Evolutionary conservation across 2,113 vertebrate species (phyloP).

Genomic region (Podocnemis expansa): DNA sequence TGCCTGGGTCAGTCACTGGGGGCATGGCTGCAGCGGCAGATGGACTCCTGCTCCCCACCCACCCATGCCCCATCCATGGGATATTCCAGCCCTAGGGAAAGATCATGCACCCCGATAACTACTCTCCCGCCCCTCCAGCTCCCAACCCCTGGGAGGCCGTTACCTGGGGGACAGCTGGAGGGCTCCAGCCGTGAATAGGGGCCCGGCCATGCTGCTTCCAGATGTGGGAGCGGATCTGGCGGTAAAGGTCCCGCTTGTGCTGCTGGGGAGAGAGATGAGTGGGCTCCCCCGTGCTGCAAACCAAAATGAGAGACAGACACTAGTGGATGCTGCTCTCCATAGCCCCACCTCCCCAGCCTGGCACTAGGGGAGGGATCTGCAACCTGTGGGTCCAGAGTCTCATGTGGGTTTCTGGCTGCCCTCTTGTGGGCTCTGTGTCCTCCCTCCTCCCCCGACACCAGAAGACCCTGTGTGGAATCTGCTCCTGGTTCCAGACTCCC

Average conservation of each 20-base stretch:
- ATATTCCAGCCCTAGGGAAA: neutral
- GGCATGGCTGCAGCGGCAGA: too few relatives aligned
- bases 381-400: too few relatives aligned
- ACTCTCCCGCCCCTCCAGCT: neutral
- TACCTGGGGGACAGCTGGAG: slow-evolving; percentile 61
- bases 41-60: too few relatives aligned
- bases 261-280: slow-evolving; percentile 71
- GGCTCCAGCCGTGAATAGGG: slow-evolving; percentile 84
- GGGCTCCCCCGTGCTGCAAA: slow-evolving; percentile 7
- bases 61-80: too few relatives aligned
- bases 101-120: neutral
- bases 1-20: neutral
- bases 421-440: too few relatives aligned
- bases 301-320: neutral
- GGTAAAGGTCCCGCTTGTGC: slow-evolving; percentile 81
- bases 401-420: too few relatives aligned
- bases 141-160: neutral
- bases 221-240: slow-evolving; percentile 82
- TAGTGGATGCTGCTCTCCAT: neutral
- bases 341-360: too few relatives aligned
- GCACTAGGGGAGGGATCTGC: too few relatives aligned
- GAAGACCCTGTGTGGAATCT: too few relatives aligned
- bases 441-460: too few relatives aligned
- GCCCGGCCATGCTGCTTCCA: slow-evolving; percentile 81
- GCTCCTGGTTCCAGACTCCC: too few relatives aligned